Base-by-base conservation (phyloP, 2,113 vertebrate genomes). In the Sylvilagus bachmani region DNA sequence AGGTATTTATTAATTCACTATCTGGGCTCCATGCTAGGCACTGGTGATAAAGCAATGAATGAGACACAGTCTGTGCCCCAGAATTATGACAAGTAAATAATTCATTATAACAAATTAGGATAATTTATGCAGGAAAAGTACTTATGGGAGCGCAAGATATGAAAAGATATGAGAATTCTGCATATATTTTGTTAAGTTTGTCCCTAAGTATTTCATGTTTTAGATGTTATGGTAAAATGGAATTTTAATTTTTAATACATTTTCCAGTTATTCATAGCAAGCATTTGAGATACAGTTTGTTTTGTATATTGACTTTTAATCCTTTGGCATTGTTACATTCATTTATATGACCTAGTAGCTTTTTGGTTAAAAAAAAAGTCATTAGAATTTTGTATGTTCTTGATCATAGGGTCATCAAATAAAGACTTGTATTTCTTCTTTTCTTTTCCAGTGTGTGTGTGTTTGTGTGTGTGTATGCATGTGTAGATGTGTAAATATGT, bases 41-140 rank as follows among this genome's bases (percentile, higher is more conserved):
- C 29, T 36, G 0, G 0, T 53, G 49, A 51, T 31, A 73, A 86
- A 27, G 24, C 49, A 24, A 80, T 75, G 14, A 83, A n/a, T 2
- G 16, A 79, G n/a, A 84, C 13, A 19, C 7, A 2, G 2, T 64
- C 16, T 62, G 85, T 95, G n/a, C 49, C 13, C 12, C 4, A 84
- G n/a, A 85, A 77, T 96, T 70, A 77, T 75, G 61, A 78, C 31
- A 78, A 94, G 62, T 71, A 87, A 93, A n/a, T 21, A 87, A 58
- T n/a, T 36, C 3, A 5, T 11, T 51, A 10, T 33, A 64, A 73
- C n/a, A 80, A 74, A 6, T 19, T 25, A 66, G 2, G 70, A 29
- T n/a, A 79, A 94, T 70, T 86, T 80, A 81, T 67, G 12, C 71
- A 27, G 69, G 25, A 49, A 89, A 71, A 71, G 74, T 33, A 2